Percentiles rank a stretch among this genome's conserved stretches.
Conservation (phyloP, 37 sponge, comb jelly and placozoan species). For the Tethya wilhelma region DNA sequence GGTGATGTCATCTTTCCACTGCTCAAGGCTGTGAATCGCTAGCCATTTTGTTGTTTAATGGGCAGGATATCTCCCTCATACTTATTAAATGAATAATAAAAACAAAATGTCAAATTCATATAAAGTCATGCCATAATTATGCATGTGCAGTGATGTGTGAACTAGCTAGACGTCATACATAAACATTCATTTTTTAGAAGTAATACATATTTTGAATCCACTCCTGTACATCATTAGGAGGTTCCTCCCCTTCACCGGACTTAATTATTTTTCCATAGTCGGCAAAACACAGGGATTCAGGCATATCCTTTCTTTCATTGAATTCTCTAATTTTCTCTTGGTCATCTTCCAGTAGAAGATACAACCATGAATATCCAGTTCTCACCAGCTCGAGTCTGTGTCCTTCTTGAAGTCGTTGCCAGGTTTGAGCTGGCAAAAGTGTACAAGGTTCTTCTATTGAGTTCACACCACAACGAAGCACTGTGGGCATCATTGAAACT, state of each 20-base stretch:
- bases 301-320: slow-evolving; percentile 1
- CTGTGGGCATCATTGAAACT: slow-evolving; percentile 5
- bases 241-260: slow-evolving; percentile 77
- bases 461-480: background rate
- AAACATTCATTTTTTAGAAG: too few species aligned
- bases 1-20: slow-evolving; percentile 6
- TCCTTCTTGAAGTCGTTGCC: slow-evolving; percentile 1
- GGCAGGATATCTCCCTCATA: too few species aligned
- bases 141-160: too few species aligned
- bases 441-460: slow-evolving; percentile 24
- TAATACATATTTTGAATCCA: background rate
- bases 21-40: too few species aligned
- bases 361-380: slow-evolving; percentile 33
- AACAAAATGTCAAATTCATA: too few species aligned
- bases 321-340: slow-evolving; percentile 9
- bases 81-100: too few species aligned
- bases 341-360: slow-evolving; percentile 58
- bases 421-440: background rate
- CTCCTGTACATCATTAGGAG: slow-evolving; percentile 51
- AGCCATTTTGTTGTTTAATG: too few species aligned
- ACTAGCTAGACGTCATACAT: too few species aligned
- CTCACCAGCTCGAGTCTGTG: background rate
- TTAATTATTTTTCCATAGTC: slow-evolving; percentile 64
- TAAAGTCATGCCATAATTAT: too few species aligned
- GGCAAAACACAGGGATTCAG: slow-evolving; percentile 33